These are phyloP conservation scores for Drosophila burlai DNA, from an alignment of 1,140 invertebrate species.

Conservation along the genomic window DNA sequence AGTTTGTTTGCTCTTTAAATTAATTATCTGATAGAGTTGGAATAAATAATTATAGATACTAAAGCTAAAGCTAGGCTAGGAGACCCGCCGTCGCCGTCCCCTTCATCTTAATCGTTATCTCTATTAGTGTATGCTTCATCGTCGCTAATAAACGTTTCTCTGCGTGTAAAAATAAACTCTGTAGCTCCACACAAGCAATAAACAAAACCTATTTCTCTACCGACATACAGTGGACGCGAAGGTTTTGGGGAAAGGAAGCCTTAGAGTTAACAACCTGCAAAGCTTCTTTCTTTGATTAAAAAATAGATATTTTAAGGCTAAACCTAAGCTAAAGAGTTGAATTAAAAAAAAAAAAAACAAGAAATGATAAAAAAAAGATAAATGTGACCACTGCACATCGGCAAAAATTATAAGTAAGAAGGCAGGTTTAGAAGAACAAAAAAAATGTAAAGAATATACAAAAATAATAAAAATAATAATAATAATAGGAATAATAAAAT, in stretches of 20 bases:
- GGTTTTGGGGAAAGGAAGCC: neutral
- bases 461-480: neutral
- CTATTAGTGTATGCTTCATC: conserved; percentile 41
- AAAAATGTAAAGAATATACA: conserved; percentile 13
- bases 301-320: conserved; percentile 9
- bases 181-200: conserved; percentile 34
- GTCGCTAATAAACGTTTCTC: conserved; percentile 13
- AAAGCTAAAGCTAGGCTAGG: conserved; percentile 65
- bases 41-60: conserved; percentile 59
- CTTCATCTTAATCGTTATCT: conserved; percentile 8
- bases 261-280: conserved; percentile 7
- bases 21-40: conserved; percentile 39
- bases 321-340: conserved; percentile 11
- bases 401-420: conserved; percentile 6
- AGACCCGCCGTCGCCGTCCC: conserved; percentile 8
- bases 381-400: conserved; percentile 29
- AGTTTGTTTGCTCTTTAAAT: conserved; percentile 50
- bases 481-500: neutral
- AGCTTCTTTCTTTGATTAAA: conserved; percentile 15
- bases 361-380: neutral
- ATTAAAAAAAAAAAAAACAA: conserved; percentile 4
- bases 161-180: conserved; percentile 68
- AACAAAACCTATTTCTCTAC: conserved; percentile 17
- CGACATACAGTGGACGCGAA: conserved; percentile 18
- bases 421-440: conserved; percentile 2